These are phyloP conservation scores for Orthosia gothica DNA, from an alignment of 2,888 invertebrate species.

Conservation along the genomic window DNA sequence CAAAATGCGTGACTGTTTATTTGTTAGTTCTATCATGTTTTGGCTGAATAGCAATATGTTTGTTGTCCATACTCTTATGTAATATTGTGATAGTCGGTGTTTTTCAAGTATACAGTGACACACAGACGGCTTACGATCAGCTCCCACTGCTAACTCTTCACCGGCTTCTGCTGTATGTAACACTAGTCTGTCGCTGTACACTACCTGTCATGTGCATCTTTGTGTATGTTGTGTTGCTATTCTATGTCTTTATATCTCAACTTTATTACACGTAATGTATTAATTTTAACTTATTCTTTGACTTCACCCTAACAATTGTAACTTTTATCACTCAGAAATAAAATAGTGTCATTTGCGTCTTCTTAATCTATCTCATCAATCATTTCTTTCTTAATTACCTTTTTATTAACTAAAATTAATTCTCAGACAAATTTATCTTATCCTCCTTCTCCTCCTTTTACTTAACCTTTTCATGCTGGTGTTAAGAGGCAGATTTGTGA, in stretches of 20 bases:
- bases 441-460: constrained; percentile 6
- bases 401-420: constrained; percentile 2
- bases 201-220: constrained; percentile 69
- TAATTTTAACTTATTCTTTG: constrained; percentile 15
- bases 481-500: constrained; percentile 90
- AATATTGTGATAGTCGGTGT: constrained; percentile 51
- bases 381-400: constrained; percentile 12
- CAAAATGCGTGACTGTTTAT: too few species aligned
- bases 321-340: constrained; percentile 10
- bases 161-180: constrained; percentile 31
- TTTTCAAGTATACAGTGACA: constrained; percentile 58
- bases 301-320: constrained; percentile 7
- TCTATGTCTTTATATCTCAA: constrained; percentile 31
- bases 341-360: constrained; percentile 10
- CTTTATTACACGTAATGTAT: constrained; percentile 19
- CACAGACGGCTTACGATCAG: constrained; percentile 32
- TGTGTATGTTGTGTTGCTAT: constrained; percentile 64
- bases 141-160: constrained; percentile 37
- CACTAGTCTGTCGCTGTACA: constrained; percentile 73
- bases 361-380: constrained; percentile 22
- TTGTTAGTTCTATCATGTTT: background rate
- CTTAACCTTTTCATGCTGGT: constrained; percentile 61
- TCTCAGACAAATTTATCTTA: background rate
- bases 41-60: constrained; percentile 50
- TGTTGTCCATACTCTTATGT: constrained; percentile 19